Conservation (phyloP, 37 sponge, comb jelly and placozoan species). For the Ianthella basta region DNA sequence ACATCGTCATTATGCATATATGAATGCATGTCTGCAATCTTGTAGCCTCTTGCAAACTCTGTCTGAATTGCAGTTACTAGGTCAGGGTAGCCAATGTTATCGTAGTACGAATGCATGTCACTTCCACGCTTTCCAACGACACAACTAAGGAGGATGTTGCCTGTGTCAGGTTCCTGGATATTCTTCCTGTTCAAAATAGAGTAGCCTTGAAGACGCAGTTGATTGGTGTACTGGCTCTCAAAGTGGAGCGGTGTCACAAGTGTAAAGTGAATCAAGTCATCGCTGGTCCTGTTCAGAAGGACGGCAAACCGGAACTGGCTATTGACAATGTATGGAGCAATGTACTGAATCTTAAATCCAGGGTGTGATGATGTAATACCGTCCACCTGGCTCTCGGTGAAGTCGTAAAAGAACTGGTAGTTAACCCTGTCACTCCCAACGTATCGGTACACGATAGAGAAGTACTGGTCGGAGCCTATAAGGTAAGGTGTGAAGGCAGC, state of each 20-base stretch:
- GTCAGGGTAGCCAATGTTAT: not conserved
- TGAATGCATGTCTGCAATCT: not conserved
- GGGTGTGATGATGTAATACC: not conserved
- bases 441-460: not conserved
- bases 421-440: not conserved
- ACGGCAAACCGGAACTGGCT: not conserved
- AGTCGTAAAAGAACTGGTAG: conserved; percentile 4
- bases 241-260: not conserved
- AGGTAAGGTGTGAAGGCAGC: not conserved
- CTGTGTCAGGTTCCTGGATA: not conserved
- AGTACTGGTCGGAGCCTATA: not conserved
- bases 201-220: not conserved
- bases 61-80: not conserved
- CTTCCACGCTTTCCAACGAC: not conserved
- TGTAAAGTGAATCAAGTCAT: not conserved
- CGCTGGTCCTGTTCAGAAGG: conserved; percentile 16
- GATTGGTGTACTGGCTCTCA: not conserved
- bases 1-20: not conserved
- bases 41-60: not conserved
- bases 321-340: conserved; percentile 1
- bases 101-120: not conserved
- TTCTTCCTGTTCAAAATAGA: not conserved
- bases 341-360: not conserved
- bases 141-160: not conserved
- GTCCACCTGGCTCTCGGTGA: not conserved